A percentile compares a stretch with the other conserved stretches of the same genome.
phyloP scores from a whole-genome alignment of 2,888 invertebrate genomes.

The Lepidocyrtoides sp. region DNA sequence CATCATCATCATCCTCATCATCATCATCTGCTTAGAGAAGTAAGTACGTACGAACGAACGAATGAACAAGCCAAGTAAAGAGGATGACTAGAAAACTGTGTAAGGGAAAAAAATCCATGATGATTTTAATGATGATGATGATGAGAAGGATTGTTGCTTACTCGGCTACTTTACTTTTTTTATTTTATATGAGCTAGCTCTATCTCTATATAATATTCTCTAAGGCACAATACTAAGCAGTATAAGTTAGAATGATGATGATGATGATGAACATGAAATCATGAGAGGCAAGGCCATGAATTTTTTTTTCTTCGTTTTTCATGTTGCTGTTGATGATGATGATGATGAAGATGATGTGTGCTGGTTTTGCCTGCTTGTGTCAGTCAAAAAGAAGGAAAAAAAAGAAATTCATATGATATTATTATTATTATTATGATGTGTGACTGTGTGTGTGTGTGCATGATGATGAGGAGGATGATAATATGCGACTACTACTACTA shows the following conservation, averaged over 20 bases:
- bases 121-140: constrained; percentile 73
- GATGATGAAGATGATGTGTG: constrained; percentile 30
- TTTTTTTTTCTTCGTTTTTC: constrained; percentile 14
- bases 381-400: constrained; percentile 28
- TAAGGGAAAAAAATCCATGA: constrained; percentile 60
- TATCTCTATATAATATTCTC: no score
- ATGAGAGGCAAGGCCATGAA: constrained; percentile 54
- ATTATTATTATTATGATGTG: constrained; percentile 17
- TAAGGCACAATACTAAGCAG: no score
- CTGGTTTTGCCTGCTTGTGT: constrained; percentile 58
- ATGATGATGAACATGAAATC: constrained; percentile 52
- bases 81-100: not conserved
- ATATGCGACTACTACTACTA: no score
- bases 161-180: constrained; percentile 72
- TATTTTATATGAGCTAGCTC: constrained; percentile 12
- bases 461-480: constrained; percentile 20
- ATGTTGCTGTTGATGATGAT: not conserved
- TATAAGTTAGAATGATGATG: no score
- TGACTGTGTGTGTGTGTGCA: not conserved
- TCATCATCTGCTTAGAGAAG: not conserved
- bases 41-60: not conserved
- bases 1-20: no score
- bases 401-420: constrained; percentile 23
- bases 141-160: constrained; percentile 55
- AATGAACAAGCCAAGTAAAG: no score